phyloP scores from a whole-genome alignment of 2,113 vertebrate genomes.

The Nerophis lumbriciformis region DNA sequence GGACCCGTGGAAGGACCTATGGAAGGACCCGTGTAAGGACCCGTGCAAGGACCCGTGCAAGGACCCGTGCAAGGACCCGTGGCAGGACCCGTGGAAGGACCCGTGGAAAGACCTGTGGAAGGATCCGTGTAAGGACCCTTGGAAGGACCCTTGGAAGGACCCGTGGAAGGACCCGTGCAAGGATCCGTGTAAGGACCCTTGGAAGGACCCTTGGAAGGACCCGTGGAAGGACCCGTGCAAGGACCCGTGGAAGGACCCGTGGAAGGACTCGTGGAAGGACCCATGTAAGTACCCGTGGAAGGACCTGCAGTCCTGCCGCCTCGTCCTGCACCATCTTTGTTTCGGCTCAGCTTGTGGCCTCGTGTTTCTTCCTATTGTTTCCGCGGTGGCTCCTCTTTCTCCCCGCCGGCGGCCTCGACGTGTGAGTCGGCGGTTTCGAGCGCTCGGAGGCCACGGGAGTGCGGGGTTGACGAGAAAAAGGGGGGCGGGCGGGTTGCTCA shows the following conservation, averaged over 20 bases:
- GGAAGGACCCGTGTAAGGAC: too few species aligned
- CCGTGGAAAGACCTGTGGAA: too few species aligned
- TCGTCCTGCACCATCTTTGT: conserved; percentile 51
- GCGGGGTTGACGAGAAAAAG: conserved; percentile 6
- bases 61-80: conserved; percentile 17
- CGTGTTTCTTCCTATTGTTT: conserved; percentile 67
- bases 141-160: conserved; percentile 31
- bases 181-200: conserved; percentile 11
- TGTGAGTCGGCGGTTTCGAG: conserved; percentile 27
- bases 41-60: conserved; percentile 30
- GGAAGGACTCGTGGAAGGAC: too few species aligned
- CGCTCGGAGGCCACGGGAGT: conserved; percentile 26
- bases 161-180: too few species aligned
- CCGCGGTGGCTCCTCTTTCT: conserved; percentile 70
- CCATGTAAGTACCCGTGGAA: too few species aligned
- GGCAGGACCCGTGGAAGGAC: too few species aligned
- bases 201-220: conserved; percentile 25
- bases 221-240: too few species aligned
- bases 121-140: conserved; percentile 13
- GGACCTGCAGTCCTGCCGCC: conserved; percentile 54
- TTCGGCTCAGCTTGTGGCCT: conserved; percentile 56
- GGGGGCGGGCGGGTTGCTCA: conserved; percentile 25
- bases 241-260: too few species aligned
- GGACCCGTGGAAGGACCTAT: too few species aligned
- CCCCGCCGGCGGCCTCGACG: conserved; percentile 59